These are phyloP conservation scores for Cygnus atratus DNA, from an alignment of 2,113 vertebrate genomes.

Conservation along the genomic window DNA sequence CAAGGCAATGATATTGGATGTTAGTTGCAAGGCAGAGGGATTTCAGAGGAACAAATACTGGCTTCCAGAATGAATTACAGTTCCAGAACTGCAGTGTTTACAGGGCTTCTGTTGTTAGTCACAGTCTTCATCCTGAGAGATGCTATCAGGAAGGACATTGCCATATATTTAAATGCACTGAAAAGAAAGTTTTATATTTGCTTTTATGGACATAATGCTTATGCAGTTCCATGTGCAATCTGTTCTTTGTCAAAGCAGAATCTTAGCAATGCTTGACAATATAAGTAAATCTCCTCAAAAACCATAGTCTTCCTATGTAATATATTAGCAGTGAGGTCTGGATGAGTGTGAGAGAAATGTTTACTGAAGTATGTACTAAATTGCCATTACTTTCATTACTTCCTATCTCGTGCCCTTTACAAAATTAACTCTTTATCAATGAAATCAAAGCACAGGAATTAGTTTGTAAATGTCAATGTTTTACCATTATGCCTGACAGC, in stretches of 20 bases:
- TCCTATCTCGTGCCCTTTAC: slow-evolving; percentile 27
- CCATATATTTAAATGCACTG: not conserved
- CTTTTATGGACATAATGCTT: not conserved
- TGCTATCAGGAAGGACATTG: not conserved
- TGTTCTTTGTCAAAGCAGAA: not conserved
- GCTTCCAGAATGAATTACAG: not conserved
- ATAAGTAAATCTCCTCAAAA: not conserved
- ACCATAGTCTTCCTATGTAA: not conserved
- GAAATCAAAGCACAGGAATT: slow-evolving; percentile 1
- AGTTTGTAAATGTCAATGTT: slow-evolving; percentile 20
- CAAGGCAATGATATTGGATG: not conserved
- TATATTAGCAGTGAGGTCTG: not conserved
- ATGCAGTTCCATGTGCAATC: rapidly evolving
- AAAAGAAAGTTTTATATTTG: not conserved
- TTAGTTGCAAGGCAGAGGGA: not conserved
- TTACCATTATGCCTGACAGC: slow-evolving; percentile 29
- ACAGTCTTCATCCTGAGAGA: not conserved
- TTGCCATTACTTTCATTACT: slow-evolving; percentile 21
- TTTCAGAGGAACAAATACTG: not conserved
- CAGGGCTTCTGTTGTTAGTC: not conserved
- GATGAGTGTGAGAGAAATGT: not conserved
- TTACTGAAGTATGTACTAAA: slow-evolving; percentile 43
- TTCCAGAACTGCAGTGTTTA: not conserved
- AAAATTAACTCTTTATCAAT: slow-evolving; percentile 27
- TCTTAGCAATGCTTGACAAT: not conserved